Percentiles rank a stretch among this genome's conserved stretches.
phyloP scores from a whole-genome alignment of 2,113 vertebrate genomes.

The Antechinus flavipes region DNA sequence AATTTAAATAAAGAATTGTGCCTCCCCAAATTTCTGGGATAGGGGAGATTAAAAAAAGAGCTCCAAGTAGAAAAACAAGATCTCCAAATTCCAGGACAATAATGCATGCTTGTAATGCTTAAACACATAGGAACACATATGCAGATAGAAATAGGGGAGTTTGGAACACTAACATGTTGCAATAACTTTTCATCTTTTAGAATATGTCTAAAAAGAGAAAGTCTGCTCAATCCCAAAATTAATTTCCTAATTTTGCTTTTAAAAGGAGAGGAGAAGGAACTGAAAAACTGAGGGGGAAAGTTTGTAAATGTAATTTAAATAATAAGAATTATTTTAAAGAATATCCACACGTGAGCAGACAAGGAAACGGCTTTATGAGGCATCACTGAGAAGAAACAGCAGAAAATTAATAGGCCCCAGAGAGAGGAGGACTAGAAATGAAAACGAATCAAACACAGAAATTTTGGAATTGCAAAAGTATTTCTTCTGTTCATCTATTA shows the following conservation, averaged over 20 bases:
- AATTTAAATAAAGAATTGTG: constrained; percentile 57
- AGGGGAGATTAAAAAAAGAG: not conserved
- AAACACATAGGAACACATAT: not conserved
- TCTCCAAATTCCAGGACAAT: not conserved
- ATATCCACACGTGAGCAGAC: not conserved
- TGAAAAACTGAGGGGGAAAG: not conserved
- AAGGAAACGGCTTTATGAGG: not conserved
- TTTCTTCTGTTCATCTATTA: not conserved
- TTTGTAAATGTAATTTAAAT: not conserved
- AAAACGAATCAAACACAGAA: not conserved
- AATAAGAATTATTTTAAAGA: not conserved
- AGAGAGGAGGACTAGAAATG: not conserved
- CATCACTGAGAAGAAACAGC: not conserved
- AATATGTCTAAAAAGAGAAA: not conserved
- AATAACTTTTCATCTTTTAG: not conserved
- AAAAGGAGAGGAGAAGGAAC: not conserved
- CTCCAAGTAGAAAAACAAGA: not conserved
- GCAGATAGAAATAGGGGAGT: not conserved
- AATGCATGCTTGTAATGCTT: not conserved
- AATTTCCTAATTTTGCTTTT: not conserved
- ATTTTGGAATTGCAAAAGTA: constrained; percentile 3
- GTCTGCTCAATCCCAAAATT: not conserved
- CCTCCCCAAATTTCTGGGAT: not conserved
- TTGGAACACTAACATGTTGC: not conserved
- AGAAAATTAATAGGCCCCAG: not conserved